These are phyloP conservation scores for Dorcus hopei DNA, from an alignment of 2,888 invertebrate species.

Conservation along the genomic window DNA sequence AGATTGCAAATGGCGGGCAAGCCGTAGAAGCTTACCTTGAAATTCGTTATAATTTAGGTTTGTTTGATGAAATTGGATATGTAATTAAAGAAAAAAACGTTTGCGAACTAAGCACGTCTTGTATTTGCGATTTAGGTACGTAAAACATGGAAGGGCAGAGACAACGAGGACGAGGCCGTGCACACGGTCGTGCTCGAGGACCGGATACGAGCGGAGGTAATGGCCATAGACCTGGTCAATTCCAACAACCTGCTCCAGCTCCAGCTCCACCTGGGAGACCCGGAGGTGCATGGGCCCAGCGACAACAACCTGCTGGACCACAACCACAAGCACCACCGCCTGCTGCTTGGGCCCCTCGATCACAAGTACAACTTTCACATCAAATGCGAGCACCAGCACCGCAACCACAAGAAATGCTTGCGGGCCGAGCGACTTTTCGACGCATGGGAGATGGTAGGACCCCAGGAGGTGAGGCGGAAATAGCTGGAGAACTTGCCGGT, in stretches of 20 bases:
- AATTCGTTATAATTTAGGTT: too few species aligned
- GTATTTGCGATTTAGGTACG: too few species aligned
- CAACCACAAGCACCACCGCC: conserved; percentile 5
- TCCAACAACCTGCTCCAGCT: conserved; percentile 14
- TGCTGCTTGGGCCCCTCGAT: conserved; percentile 23
- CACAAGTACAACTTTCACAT: conserved; percentile 32
- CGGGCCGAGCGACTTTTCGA: conserved; percentile 13
- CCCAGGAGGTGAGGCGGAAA: conserved; percentile 2
- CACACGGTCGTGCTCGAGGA: conserved; percentile 24
- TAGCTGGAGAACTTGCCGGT: conserved; percentile 18
- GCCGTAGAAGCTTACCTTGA: too few species aligned
- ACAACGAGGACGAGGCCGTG: conserved; percentile 28
- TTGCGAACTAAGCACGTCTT: too few species aligned
- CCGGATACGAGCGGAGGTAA: conserved; percentile 11
- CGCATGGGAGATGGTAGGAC: conserved; percentile 14
- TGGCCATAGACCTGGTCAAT: conserved; percentile 12
- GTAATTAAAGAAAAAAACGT: too few species aligned
- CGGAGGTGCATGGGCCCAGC: conserved; percentile 31
- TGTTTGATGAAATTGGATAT: too few species aligned
- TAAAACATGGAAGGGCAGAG: conserved; percentile 7
- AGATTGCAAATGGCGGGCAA: too few species aligned
- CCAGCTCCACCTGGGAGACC: conserved; percentile 12
- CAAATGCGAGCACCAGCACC: not conserved
- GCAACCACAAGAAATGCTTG: not conserved
- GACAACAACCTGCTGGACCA: conserved; percentile 11